Evolutionary conservation across 2,797 vertebrate species (phyloP).

Genomic region (Chloroceryle amazona): DNA sequence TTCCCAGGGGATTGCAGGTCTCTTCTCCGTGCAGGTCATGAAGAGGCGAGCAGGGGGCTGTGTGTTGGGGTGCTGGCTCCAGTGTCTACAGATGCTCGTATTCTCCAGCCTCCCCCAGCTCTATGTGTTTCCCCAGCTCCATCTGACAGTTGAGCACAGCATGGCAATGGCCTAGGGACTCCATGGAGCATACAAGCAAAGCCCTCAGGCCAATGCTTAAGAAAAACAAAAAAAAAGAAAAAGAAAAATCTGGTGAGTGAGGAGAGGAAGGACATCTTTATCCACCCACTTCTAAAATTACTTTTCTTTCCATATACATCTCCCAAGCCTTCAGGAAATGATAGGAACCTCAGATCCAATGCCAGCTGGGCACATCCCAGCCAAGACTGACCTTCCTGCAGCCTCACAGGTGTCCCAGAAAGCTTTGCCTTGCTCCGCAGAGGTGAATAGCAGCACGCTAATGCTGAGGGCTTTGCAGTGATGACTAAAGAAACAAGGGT

Average conservation of each 20-base stretch:
- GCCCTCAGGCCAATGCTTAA: not conserved
- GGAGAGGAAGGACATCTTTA: not conserved
- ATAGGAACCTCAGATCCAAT: not conserved
- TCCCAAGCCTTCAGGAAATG: accelerated
- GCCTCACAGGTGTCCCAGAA: not conserved
- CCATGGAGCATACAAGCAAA: not conserved
- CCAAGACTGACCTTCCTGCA: not conserved
- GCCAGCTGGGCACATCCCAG: not conserved
- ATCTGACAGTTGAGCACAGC: not conserved
- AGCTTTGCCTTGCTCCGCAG: too few relatives aligned
- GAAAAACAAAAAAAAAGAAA: too few relatives aligned
- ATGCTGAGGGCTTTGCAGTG: not conserved
- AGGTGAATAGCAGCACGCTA: not conserved
- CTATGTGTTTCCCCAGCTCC: not conserved
- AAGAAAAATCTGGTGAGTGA: not conserved
- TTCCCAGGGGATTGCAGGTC: too few relatives aligned
- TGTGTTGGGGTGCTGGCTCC: too few relatives aligned
- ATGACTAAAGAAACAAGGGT: not conserved
- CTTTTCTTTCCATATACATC: not conserved
- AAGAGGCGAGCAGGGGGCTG: too few relatives aligned
- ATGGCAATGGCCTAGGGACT: not conserved
- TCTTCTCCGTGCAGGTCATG: too few relatives aligned
- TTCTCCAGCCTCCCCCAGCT: not conserved
- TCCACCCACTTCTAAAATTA: not conserved
- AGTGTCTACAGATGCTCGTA: too few relatives aligned